Evolutionary conservation across 2,113 vertebrate genomes (phyloP).

Genomic region (Myodes glareolus): DNA sequence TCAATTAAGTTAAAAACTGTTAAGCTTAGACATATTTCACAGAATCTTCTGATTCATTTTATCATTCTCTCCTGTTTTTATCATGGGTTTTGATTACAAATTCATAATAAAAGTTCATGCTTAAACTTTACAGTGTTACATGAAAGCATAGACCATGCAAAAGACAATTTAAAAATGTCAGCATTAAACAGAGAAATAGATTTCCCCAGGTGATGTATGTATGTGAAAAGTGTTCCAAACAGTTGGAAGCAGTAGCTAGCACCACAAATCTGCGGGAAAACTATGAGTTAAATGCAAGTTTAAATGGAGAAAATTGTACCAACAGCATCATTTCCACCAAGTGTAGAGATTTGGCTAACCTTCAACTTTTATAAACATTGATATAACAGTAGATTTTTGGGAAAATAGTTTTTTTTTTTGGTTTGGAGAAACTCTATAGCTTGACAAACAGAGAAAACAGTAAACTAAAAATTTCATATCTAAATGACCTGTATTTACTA

Average conservation of each 20-base stretch:
- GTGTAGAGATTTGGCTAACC: conserved; percentile 13
- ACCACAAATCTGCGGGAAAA: neutral
- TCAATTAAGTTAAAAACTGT: neutral
- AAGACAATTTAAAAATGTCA: neutral
- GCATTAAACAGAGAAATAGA: neutral
- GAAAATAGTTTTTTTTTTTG: neutral
- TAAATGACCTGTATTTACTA: neutral
- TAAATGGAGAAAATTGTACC: neutral
- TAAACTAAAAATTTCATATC: conserved; percentile 28
- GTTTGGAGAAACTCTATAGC: neutral
- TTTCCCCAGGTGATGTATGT: neutral
- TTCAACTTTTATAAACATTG: neutral
- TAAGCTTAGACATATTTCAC: neutral
- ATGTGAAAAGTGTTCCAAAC: neutral
- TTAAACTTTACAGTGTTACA: neutral
- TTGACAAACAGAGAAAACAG: conserved; percentile 42
- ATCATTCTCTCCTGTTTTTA: neutral
- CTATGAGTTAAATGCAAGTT: conserved; percentile 39
- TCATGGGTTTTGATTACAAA: neutral
- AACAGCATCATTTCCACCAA: neutral
- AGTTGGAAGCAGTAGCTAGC: neutral
- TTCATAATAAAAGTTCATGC: neutral
- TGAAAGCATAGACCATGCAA: neutral
- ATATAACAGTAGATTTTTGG: neutral
- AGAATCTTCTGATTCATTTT: neutral